Percentiles rank a stretch among this genome's conserved stretches.
Evolutionary conservation across 2,113 vertebrate genomes (phyloP).

Genomic region (Aptenodytes patagonicus): DNA sequence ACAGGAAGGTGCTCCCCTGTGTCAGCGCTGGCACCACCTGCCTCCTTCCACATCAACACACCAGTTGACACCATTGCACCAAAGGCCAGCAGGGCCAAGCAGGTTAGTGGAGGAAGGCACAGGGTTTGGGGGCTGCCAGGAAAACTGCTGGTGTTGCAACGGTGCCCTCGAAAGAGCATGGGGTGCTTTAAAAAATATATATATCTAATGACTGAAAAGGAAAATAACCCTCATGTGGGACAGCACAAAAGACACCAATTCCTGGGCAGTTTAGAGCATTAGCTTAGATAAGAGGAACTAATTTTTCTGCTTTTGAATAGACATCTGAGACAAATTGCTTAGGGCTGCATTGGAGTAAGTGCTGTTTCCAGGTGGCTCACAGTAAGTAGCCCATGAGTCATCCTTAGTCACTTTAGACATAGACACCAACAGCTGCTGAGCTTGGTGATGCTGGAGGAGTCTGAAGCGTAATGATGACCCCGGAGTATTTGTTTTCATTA

Average conservation of each 20-base stretch:
- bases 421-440: neutral
- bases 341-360: neutral
- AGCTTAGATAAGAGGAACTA: neutral
- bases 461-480: neutral
- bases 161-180: rapidly evolving
- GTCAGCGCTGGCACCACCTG: neutral
- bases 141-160: neutral
- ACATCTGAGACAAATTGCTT: neutral
- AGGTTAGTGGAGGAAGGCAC: neutral
- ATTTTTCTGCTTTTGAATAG: neutral
- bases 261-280: neutral
- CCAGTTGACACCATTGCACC: neutral
- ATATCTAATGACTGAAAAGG: neutral
- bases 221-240: neutral
- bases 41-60: slow-evolving; percentile 20
- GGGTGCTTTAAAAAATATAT: neutral
- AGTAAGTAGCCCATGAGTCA: neutral
- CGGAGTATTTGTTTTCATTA: neutral
- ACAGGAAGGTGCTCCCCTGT: neutral
- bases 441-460: neutral
- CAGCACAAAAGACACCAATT: neutral
- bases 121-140: neutral
- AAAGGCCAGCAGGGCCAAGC: rapidly evolving
- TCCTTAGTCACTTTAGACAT: neutral
- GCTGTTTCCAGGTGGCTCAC: rapidly evolving